These are phyloP conservation scores for Patella pellucida DNA, from an alignment of 2,888 invertebrate genomes.

Conservation along the genomic window DNA sequence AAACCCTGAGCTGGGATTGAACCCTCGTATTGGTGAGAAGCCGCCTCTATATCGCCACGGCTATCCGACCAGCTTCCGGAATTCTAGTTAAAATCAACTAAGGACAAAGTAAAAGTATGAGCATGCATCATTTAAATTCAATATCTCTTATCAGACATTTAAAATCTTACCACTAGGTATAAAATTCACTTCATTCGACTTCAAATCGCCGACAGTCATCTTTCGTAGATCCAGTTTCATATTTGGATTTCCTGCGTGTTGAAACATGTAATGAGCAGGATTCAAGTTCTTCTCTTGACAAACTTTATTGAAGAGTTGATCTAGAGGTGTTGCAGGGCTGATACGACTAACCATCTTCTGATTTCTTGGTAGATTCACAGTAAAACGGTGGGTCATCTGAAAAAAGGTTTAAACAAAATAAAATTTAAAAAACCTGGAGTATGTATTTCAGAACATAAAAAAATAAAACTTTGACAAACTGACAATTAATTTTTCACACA, in stretches of 20 bases:
- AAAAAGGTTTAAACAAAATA: conserved; percentile 18
- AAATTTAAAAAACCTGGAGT: no score
- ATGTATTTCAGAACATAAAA: no score
- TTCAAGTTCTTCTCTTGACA: conserved; percentile 85
- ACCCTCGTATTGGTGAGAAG: no score
- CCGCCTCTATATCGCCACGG: no score
- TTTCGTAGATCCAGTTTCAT: conserved; percentile 38
- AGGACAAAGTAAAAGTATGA: no score
- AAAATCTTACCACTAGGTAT: conserved; percentile 41
- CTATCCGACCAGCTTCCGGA: no score
- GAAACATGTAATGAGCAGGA: conserved; percentile 79
- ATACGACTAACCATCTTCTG: conserved; percentile 84
- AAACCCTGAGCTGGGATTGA: no score
- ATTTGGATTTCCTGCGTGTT: conserved; percentile 79
- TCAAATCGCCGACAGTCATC: conserved; percentile 47
- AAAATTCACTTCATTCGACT: conserved; percentile 53
- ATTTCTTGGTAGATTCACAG: conserved; percentile 83
- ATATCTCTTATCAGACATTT: background rate
- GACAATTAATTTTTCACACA: no score
- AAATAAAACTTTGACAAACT: no score
- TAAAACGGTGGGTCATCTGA: conserved; percentile 70
- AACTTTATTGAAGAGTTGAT: conserved; percentile 80
- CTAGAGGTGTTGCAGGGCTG: conserved; percentile 79
- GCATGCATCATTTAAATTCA: background rate
- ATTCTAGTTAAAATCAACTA: no score